Evolutionary conservation across 2,113 vertebrate genomes (phyloP).

Genomic region (Sylvilagus bachmani): DNA sequence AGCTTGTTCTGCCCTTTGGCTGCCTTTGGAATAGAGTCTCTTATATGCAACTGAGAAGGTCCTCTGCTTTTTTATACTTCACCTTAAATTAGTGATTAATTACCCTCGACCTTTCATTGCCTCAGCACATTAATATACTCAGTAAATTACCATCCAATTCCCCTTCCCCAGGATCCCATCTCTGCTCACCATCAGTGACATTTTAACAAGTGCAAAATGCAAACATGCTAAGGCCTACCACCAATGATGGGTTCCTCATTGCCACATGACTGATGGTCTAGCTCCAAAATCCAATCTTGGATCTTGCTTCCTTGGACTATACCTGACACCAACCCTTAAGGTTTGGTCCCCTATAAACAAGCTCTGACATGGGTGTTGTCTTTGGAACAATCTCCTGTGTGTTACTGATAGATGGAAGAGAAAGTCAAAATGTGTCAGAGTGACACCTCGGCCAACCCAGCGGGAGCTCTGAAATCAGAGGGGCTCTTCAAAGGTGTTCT

Average conservation of each 20-base stretch:
- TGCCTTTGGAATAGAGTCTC: background rate
- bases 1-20: background rate
- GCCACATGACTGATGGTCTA: background rate
- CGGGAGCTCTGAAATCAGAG: background rate
- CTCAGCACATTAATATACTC: background rate
- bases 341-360: background rate
- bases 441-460: background rate
- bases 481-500: background rate
- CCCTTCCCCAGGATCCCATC: background rate
- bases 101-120: too few relatives aligned
- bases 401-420: background rate
- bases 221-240: background rate
- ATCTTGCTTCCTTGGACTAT: background rate
- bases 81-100: too few relatives aligned
- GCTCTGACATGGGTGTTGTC: background rate
- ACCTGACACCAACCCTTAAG: background rate
- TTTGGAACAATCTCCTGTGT: background rate
- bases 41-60: background rate
- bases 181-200: background rate
- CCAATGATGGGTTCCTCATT: background rate
- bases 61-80: background rate
- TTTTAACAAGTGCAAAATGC: background rate
- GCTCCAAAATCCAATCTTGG: background rate
- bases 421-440: background rate
- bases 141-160: background rate